Conservation (phyloP, 2,888 invertebrate genomes). For the Neoitamus cyanurus region DNA sequence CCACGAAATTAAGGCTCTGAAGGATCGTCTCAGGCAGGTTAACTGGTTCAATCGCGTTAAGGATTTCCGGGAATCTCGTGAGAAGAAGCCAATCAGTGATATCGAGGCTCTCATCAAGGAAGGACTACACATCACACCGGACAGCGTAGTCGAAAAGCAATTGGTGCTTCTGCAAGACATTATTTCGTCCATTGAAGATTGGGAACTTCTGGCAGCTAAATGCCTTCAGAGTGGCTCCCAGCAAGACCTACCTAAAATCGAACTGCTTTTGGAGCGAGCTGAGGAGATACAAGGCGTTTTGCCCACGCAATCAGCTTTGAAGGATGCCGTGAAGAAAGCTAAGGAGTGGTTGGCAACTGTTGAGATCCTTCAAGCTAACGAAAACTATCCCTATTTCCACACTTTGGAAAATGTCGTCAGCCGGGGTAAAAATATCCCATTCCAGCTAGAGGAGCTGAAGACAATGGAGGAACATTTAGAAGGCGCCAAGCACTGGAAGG, state of each 20-base stretch:
- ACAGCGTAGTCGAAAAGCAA: constrained; percentile 75
- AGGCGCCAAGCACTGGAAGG: constrained; percentile 85
- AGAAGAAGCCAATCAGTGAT: constrained; percentile 67
- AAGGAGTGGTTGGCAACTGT: constrained; percentile 68
- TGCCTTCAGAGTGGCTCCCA: constrained; percentile 63
- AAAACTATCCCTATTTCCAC: constrained; percentile 88
- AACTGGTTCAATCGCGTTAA: constrained; percentile 80
- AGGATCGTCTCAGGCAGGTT: constrained; percentile 79
- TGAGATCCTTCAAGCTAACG: constrained; percentile 80
- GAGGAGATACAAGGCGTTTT: constrained; percentile 81
- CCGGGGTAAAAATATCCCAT: constrained; percentile 80
- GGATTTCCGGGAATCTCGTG: constrained; percentile 63
- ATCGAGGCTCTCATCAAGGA: constrained; percentile 73
- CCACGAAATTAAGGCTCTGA: constrained; percentile 78
- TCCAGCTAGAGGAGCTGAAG: constrained; percentile 81
- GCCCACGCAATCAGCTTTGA: constrained; percentile 80
- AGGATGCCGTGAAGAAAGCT: constrained; percentile 71
- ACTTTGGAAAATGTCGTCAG: constrained; percentile 83
- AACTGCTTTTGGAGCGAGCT: constrained; percentile 71
- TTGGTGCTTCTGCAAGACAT: constrained; percentile 75
- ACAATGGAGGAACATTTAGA: constrained; percentile 81
- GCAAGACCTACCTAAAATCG: constrained; percentile 61
- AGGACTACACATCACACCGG: constrained; percentile 74
- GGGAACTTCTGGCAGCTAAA: constrained; percentile 66
- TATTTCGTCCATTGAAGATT: constrained; percentile 63